These are phyloP conservation scores for Oxytorus armatus DNA, from an alignment of 2,888 invertebrate genomes.

Conservation along the genomic window DNA sequence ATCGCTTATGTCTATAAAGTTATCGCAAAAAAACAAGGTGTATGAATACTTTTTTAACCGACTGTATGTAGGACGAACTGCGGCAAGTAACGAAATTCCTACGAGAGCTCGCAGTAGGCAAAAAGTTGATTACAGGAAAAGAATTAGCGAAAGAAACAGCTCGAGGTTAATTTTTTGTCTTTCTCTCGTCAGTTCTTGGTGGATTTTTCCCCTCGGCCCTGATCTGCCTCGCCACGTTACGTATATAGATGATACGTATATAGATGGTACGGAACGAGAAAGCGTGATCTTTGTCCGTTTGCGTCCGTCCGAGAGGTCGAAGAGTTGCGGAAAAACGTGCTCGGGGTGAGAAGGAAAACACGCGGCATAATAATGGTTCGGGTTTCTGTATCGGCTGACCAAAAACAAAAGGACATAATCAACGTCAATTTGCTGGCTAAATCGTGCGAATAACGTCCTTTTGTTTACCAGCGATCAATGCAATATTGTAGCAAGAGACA, in stretches of 20 bases:
- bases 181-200: conserved; percentile 48
- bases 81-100: neutral
- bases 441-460: conserved; percentile 25
- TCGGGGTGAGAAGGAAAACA: conserved; percentile 48
- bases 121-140: conserved; percentile 79
- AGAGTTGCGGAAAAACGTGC: conserved; percentile 49
- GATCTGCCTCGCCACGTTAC: conserved; percentile 10
- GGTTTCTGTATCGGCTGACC: neutral
- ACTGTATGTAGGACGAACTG: conserved; percentile 6
- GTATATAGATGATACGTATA: conserved; percentile 32
- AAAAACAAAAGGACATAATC: conserved; percentile 8
- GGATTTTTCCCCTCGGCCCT: conserved; percentile 65
- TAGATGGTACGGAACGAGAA: conserved; percentile 28
- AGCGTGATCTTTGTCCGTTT: conserved; percentile 75
- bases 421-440: neutral
- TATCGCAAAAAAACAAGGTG: no score
- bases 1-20: no score
- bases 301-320: conserved; percentile 52
- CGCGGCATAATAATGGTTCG: conserved; percentile 52
- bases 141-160: conserved; percentile 79
- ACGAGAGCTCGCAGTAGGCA: conserved; percentile 43
- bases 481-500: conserved; percentile 25
- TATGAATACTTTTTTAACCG: no score
- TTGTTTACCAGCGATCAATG: neutral
- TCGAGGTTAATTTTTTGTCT: conserved; percentile 66